A percentile compares a stretch with the other conserved stretches of the same genome.
Conservation (phyloP, 2,888 invertebrate genomes). For the Chrysopilus asiliformis region DNA sequence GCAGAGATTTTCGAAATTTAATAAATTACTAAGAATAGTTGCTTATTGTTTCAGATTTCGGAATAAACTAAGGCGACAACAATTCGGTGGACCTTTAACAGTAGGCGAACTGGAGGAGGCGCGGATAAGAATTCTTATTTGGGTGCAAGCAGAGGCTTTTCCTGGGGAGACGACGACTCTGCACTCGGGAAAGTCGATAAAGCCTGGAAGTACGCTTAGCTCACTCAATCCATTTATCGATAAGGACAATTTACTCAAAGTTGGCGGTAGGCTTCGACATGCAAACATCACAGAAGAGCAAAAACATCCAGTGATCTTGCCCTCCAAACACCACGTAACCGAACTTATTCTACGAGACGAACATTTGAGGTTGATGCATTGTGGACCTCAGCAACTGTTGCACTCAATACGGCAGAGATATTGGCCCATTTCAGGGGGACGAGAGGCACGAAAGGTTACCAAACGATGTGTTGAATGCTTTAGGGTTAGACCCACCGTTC, state of each 20-base stretch:
- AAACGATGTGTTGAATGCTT: constrained; percentile 5
- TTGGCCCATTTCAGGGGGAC: constrained; percentile 7
- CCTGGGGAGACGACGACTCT: constrained; percentile 5
- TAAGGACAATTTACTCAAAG: constrained; percentile 9
- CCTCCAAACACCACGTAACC: constrained; percentile 8
- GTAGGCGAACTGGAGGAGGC: neutral
- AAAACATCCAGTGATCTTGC: constrained; percentile 13
- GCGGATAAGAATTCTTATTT: neutral
- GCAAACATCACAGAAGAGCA: constrained; percentile 7
- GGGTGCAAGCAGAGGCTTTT: neutral
- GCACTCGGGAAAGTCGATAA: constrained; percentile 1
- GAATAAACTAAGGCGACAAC: too few species aligned
- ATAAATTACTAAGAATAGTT: too few species aligned
- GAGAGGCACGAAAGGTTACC: neutral
- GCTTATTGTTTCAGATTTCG: too few species aligned
- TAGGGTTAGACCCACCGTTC: constrained; percentile 7
- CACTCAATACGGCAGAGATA: constrained; percentile 7
- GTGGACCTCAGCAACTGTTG: constrained; percentile 17
- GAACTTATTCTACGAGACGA: constrained; percentile 4
- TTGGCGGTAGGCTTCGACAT: constrained; percentile 12
- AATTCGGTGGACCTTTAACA: neutral
- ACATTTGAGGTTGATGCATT: constrained; percentile 21
- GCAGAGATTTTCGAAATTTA: too few species aligned
- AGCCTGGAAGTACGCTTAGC: constrained; percentile 7
- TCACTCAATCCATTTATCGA: constrained; percentile 12